Conservation (phyloP, 1,140 invertebrate species). For the Megathymus violae region DNA sequence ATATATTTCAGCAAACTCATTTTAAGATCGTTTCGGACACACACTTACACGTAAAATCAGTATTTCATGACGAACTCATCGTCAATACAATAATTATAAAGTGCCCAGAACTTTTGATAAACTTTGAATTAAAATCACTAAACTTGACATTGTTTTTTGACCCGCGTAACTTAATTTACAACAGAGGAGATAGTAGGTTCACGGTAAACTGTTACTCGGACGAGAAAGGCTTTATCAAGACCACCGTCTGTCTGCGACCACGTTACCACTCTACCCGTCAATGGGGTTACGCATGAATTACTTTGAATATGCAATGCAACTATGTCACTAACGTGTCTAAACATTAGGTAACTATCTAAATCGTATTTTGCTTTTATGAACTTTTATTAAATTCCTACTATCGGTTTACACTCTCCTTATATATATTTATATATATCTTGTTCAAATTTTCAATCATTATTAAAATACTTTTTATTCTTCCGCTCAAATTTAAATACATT, state of each 20-base stretch:
- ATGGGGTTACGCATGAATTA: conserved; percentile 9
- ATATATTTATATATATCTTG: too few species aligned
- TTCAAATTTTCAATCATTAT: too few species aligned
- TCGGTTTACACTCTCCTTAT: too few species aligned
- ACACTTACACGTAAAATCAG: too few species aligned
- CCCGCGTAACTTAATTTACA: neutral
- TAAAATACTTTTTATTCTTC: too few species aligned
- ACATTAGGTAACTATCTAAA: too few species aligned
- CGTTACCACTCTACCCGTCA: conserved; percentile 5
- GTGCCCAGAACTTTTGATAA: neutral
- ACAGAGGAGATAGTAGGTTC: conserved; percentile 5
- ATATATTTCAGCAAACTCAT: conserved; percentile 25
- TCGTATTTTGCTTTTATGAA: too few species aligned
- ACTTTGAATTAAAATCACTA: neutral
- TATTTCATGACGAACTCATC: too few species aligned
- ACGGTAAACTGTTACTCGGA: conserved; percentile 22
- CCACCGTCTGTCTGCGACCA: neutral
- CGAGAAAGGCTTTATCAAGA: conserved; percentile 18
- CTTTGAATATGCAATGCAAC: too few species aligned
- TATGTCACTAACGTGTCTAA: too few species aligned
- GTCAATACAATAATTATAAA: neutral
- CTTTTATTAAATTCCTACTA: too few species aligned
- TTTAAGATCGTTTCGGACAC: conserved; percentile 5
- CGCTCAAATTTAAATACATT: too few species aligned
- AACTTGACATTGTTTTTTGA: conserved; percentile 8